A percentile compares a stretch with the other conserved stretches of the same genome.
Conservation (phyloP, 1,140 invertebrate genomes). For the Drosophila eugracilis region DNA sequence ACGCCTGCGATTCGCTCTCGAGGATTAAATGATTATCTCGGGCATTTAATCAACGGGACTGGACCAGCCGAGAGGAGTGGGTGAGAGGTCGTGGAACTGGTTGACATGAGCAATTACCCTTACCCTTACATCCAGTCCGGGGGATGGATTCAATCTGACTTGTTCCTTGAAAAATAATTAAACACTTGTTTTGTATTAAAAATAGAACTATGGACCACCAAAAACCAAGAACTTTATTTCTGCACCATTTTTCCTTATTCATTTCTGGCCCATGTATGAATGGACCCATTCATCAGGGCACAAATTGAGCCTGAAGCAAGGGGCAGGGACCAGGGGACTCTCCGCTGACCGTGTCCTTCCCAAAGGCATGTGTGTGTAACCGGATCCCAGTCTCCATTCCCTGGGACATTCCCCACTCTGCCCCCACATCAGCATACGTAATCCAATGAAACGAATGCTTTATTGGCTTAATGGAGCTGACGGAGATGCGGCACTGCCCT, state of each 20-base stretch:
- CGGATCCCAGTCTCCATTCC: slow-evolving; percentile 58
- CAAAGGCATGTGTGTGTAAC: slow-evolving; percentile 54
- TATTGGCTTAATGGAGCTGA: slow-evolving; percentile 80
- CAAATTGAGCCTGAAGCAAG: slow-evolving; percentile 47
- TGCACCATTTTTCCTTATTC: background rate
- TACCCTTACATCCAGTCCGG: background rate
- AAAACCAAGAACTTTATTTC: background rate
- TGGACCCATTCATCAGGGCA: slow-evolving; percentile 58
- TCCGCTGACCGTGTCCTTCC: slow-evolving; percentile 29
- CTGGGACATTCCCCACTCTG: background rate
- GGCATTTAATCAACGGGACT: slow-evolving; percentile 50
- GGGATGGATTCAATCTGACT: background rate
- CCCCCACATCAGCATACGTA: slow-evolving; percentile 75
- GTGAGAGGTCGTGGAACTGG: background rate
- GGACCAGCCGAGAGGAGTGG: slow-evolving; percentile 19
- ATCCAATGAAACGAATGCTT: slow-evolving; percentile 83
- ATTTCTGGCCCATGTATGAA: slow-evolving; percentile 48
- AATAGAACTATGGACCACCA: no score
- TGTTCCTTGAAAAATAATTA: no score
- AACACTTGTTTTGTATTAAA: no score
- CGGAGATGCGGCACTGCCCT: slow-evolving; percentile 39
- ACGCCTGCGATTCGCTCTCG: slow-evolving; percentile 34
- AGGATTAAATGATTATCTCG: slow-evolving; percentile 79
- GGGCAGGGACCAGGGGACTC: background rate
- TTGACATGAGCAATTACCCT: slow-evolving; percentile 32